A percentile compares a stretch with the other conserved stretches of the same genome.
Evolutionary conservation across 2,113 vertebrate genomes (phyloP).

Genomic region (Limanda limanda): DNA sequence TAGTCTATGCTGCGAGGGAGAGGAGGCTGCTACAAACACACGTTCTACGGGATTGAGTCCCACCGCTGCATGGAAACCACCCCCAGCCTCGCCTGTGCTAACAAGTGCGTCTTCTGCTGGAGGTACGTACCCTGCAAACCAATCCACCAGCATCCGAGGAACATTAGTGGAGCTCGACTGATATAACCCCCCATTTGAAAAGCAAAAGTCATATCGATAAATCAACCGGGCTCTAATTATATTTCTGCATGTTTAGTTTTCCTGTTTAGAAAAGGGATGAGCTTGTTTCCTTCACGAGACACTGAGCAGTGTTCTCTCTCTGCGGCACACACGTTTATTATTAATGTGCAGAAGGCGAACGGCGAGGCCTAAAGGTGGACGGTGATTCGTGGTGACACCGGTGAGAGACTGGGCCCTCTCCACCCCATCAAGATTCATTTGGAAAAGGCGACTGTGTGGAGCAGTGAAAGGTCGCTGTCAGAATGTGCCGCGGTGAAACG

Average conservation of each 20-base stretch:
- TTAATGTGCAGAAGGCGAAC: constrained; percentile 16
- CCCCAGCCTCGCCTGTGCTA: constrained; percentile 94
- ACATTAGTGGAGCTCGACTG: not conserved
- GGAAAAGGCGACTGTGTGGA: constrained; percentile 26
- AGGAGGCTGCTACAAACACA: constrained; percentile 98
- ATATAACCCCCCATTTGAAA: too few relatives aligned
- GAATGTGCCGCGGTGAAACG: constrained; percentile 19
- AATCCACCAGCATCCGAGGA: not conserved
- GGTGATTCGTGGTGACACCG: constrained; percentile 37
- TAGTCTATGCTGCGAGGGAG: constrained; percentile 95
- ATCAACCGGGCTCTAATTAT: too few relatives aligned
- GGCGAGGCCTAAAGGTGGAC: constrained; percentile 36
- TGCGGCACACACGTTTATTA: constrained; percentile 11
- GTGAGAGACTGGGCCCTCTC: constrained; percentile 2
- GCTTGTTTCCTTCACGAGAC: not conserved
- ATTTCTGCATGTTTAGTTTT: too few relatives aligned
- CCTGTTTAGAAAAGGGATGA: too few relatives aligned
- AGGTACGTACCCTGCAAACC: constrained; percentile 79
- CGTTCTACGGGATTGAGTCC: constrained; percentile 95
- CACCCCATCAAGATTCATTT: constrained; percentile 22
- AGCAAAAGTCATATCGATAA: too few relatives aligned
- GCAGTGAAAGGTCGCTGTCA: constrained; percentile 61
- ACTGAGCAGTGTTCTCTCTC: not conserved
- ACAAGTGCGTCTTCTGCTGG: constrained; percentile 99
- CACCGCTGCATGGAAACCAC: constrained; percentile 98